These are phyloP conservation scores for Cliona cf. orientalis DNA, from an alignment of 37 sponge, comb jelly and placozoan genomes.

Conservation along the genomic window DNA sequence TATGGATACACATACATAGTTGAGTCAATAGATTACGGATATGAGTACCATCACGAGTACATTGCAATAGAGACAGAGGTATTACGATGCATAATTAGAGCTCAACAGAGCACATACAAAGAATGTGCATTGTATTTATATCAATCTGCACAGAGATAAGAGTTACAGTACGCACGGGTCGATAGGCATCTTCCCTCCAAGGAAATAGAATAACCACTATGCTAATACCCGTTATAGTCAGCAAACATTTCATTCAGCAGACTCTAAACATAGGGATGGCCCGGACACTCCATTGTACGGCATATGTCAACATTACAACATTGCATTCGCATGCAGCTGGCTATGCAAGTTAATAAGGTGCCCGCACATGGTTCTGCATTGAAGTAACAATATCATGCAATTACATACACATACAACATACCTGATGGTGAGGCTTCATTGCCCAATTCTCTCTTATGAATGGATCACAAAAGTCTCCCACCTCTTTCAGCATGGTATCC, in stretches of 20 bases:
- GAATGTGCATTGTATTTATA: too few species aligned
- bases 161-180: too few species aligned
- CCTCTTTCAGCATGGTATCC: conserved; percentile 85
- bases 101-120: too few species aligned
- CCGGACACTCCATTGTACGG: too few species aligned
- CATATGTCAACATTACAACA: neutral
- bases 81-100: neutral
- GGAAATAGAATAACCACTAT: too few species aligned
- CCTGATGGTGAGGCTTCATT: conserved; percentile 77
- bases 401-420: conserved; percentile 5
- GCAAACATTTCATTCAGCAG: too few species aligned
- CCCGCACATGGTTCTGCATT: neutral
- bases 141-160: too few species aligned
- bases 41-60: neutral
- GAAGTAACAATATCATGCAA: conserved; percentile 5
- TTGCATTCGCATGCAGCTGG: neutral
- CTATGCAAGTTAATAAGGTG: neutral
- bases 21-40: neutral
- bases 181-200: too few species aligned
- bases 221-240: too few species aligned
- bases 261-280: too few species aligned
- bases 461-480: conserved; percentile 79
- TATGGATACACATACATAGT: too few species aligned
- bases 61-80: too few species aligned
- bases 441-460: conserved; percentile 63